Conservation (phyloP, 2,888 invertebrate genomes). For the Hypolimnas misippus region DNA sequence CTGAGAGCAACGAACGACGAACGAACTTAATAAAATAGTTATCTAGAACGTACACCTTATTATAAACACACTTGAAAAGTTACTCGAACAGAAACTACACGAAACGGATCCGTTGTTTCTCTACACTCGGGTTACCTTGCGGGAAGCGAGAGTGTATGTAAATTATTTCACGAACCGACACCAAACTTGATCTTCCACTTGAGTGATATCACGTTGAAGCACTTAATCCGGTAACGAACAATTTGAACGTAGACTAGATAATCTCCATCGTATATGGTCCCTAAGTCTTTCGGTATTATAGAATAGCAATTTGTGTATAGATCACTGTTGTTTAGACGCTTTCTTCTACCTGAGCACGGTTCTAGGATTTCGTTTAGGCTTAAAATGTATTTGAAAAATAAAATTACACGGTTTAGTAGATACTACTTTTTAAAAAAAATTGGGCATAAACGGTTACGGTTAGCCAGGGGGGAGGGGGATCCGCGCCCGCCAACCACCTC, state of each 20-base stretch:
- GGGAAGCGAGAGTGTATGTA: slow-evolving; percentile 11
- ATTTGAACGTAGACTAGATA: background rate
- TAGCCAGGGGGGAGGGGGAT: no score
- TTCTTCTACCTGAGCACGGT: no score
- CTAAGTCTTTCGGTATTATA: no score
- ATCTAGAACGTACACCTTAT: background rate
- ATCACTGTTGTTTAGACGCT: no score
- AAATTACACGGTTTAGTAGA: no score
- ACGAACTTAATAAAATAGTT: background rate
- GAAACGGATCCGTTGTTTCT: background rate
- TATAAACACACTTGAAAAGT: slow-evolving; percentile 6
- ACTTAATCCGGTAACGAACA: slow-evolving; percentile 13
- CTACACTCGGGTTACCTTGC: slow-evolving; percentile 11
- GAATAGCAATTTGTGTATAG: no score
- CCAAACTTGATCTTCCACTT: slow-evolving; percentile 11
- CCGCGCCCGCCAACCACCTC: no score
- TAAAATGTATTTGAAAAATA: no score
- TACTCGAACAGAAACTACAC: slow-evolving; percentile 8
- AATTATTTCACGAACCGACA: slow-evolving; percentile 21
- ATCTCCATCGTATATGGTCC: background rate
- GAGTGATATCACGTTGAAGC: slow-evolving; percentile 5
- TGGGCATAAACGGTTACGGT: no score
- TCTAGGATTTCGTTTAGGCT: no score
- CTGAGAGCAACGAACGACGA: no score
- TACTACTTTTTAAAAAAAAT: no score